These are phyloP conservation scores for Musca vetustissima DNA, from an alignment of 1,140 invertebrate genomes.

Conservation along the genomic window DNA sequence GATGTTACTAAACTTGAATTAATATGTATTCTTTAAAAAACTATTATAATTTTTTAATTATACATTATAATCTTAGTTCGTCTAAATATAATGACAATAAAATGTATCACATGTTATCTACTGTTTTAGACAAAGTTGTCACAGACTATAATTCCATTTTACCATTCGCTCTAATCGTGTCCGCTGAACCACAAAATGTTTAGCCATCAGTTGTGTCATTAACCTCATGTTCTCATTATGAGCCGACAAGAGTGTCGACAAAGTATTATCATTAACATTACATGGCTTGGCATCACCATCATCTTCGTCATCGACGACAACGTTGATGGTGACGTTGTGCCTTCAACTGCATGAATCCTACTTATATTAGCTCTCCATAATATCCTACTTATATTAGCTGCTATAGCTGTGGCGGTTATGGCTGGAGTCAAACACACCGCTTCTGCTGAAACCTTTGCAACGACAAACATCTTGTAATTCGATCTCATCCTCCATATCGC, in stretches of 20 bases:
- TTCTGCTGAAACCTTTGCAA: not conserved
- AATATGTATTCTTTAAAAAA: no score
- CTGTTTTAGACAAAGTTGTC: no score
- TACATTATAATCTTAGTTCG: no score
- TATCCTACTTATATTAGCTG: not conserved
- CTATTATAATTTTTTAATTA: no score
- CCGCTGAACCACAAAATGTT: no score
- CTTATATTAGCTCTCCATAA: conserved; percentile 17
- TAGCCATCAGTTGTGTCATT: not conserved
- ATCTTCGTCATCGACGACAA: not conserved
- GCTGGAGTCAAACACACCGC: not conserved
- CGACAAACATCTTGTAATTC: conserved; percentile 15
- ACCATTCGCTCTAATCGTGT: no score
- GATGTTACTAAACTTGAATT: no score
- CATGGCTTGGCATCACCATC: not conserved
- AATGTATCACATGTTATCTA: no score
- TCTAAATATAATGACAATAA: no score
- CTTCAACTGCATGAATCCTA: not conserved
- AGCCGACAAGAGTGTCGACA: no score
- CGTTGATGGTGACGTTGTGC: conserved; percentile 31
- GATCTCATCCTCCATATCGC: not conserved
- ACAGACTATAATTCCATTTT: no score
- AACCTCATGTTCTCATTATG: not conserved
- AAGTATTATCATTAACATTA: not conserved
- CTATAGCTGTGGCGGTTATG: no score